Base-by-base conservation (phyloP, 2,113 vertebrate species). In the Tetrao urogallus region DNA sequence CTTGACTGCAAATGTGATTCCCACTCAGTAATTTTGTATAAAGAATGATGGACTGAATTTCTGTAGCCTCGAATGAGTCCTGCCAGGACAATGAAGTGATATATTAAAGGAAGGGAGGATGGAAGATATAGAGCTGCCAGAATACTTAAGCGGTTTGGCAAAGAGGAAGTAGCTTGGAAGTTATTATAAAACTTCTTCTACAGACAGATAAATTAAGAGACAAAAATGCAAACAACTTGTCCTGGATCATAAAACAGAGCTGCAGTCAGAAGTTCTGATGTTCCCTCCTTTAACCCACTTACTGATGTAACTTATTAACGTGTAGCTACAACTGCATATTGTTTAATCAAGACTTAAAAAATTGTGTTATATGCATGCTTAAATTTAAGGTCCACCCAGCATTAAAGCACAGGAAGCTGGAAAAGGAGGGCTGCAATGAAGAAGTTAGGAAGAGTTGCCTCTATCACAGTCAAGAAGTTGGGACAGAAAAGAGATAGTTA, bases 1-100 rank as follows among this genome's bases (percentile, higher is more conserved):
- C 45, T 50, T 70, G 83, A 89, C 63, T 91, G 47, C 78, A 91
- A 95, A 93, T 88, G 79, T 87, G 82, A 90, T 77, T 86, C 76
- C 13, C 11, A 60, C 89, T 74, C 45, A 71, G 50, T 50, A 76
- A 54, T 58, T 89, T 86, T 80, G 38, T 34, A 47, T 50, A 34
- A 82, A 88, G 69, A 91, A 93, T 17, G 71, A 93, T 19, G 47
- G 42, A 67, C 82, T 90, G 77, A 87, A 90, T 89, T 91, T 92
- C 82, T 87, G 30, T 63, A 91, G 85, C 66, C 73, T 77, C 52
- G 64, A 95, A 88, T 0, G 2, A 81, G 21, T 24, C 34, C 21
- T 86, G 13, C 52, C 66, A 84, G 48, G 60, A 88, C 45, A 54
- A 11, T 50, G 14, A 30, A 83, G 32, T 60, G 40, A 70, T 60